Percentiles rank a stretch among this genome's conserved stretches.
These are phyloP conservation scores for Actias luna DNA, from an alignment of 2,888 invertebrate species.

Conservation along the genomic window DNA sequence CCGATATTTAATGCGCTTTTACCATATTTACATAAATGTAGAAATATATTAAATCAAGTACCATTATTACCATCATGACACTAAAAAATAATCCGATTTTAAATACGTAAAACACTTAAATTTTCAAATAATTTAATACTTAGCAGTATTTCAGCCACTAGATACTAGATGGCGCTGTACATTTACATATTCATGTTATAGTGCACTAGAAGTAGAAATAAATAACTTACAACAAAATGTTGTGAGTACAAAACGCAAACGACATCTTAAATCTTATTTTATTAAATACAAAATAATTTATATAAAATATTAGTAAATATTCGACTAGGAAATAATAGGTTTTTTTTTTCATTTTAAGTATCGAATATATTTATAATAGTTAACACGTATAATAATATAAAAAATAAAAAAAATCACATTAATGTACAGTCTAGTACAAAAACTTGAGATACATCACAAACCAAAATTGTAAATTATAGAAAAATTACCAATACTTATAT, in stretches of 20 bases:
- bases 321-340: too few relatives aligned
- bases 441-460: too few relatives aligned
- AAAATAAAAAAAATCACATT: too few relatives aligned
- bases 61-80: not conserved
- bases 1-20: too few relatives aligned
- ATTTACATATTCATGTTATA: not conserved
- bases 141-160: slow-evolving; percentile 31
- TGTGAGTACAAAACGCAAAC: not conserved
- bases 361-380: too few relatives aligned
- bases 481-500: too few relatives aligned
- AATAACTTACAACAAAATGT: not conserved
- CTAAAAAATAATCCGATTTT: not conserved
- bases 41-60: not conserved
- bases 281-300: not conserved
- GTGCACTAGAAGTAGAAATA: not conserved
- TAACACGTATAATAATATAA: too few relatives aligned
- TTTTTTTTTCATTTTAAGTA: too few relatives aligned
- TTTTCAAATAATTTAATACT: not conserved
- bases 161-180: slow-evolving; percentile 32
- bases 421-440: too few relatives aligned
- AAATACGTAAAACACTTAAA: not conserved
- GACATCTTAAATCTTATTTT: not conserved
- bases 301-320: too few relatives aligned
- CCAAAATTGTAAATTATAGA: too few relatives aligned
- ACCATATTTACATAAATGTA: not conserved